These are phyloP conservation scores for Crypturellus tataupa DNA, from an alignment of 2,797 vertebrate genomes.

Conservation along the genomic window DNA sequence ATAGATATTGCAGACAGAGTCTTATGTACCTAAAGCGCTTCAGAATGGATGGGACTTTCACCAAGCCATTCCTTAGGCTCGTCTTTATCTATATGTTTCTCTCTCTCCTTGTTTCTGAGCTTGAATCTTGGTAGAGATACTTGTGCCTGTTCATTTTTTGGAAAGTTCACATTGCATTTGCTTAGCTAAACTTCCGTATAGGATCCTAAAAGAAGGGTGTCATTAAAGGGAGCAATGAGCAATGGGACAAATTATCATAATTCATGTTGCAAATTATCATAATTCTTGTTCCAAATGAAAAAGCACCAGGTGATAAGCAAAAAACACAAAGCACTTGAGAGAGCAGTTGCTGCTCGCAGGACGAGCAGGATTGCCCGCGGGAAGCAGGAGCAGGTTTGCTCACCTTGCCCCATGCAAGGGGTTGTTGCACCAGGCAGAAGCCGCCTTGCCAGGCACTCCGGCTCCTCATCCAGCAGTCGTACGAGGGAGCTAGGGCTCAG, in stretches of 20 bases:
- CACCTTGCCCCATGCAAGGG: too few species aligned
- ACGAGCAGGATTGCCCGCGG: background rate
- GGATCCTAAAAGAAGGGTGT: background rate
- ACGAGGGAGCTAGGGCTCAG: background rate
- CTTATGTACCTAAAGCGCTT: background rate
- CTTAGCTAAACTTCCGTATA: background rate
- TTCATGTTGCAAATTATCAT: background rate
- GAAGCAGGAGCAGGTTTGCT: background rate
- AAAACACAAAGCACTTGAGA: background rate
- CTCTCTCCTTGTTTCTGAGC: background rate
- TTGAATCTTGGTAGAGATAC: background rate
- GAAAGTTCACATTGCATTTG: background rate
- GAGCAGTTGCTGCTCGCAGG: background rate
- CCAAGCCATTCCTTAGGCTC: background rate
- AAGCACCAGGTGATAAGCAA: background rate
- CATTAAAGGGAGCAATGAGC: background rate
- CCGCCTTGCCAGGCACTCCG: background rate
- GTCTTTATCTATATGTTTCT: background rate
- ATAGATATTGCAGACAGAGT: background rate
- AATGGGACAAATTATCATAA: background rate
- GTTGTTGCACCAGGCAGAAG: background rate
- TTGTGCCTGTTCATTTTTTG: background rate
- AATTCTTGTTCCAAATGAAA: background rate
- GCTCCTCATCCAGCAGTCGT: fast-evolving
- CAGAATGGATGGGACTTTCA: background rate